phyloP scores from a whole-genome alignment of 2,113 vertebrate species.

The Toxostoma redivivum region DNA sequence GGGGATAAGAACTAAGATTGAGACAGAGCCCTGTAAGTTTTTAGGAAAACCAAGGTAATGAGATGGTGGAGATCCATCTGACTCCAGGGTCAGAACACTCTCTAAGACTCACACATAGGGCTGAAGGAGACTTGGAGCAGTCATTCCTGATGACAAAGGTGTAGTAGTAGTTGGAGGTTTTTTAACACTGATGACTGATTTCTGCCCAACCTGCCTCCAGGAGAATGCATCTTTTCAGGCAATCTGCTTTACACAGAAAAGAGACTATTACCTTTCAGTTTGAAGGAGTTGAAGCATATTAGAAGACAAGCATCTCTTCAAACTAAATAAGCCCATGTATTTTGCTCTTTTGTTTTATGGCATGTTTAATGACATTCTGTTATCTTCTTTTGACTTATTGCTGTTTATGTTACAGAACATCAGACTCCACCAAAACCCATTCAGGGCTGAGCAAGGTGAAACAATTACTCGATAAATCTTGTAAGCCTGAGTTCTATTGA shows the following conservation, averaged over 20 bases:
- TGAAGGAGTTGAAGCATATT: not conserved
- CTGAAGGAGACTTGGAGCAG: not conserved
- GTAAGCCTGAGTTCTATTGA: not conserved
- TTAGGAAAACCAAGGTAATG: fast-evolving
- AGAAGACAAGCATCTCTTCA: not conserved
- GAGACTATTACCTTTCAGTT: not conserved
- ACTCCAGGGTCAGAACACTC: not conserved
- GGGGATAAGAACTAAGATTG: fast-evolving
- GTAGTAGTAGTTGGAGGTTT: not conserved
- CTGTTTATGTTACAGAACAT: not conserved
- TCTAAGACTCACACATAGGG: not conserved
- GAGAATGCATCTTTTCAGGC: not conserved
- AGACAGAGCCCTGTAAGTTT: not conserved
- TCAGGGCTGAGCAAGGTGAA: not conserved
- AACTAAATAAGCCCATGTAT: not conserved
- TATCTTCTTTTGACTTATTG: not conserved
- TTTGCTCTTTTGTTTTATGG: not conserved
- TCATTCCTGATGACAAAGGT: not conserved
- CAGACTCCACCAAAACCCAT: not conserved
- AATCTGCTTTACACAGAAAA: not conserved
- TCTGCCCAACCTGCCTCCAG: not conserved
- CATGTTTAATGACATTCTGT: not conserved
- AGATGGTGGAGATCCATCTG: not conserved
- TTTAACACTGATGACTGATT: not conserved
- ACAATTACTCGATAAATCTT: not conserved